These are phyloP conservation scores for Tetanocera ferruginea DNA, from an alignment of 2,888 invertebrate species.

Conservation along the genomic window DNA sequence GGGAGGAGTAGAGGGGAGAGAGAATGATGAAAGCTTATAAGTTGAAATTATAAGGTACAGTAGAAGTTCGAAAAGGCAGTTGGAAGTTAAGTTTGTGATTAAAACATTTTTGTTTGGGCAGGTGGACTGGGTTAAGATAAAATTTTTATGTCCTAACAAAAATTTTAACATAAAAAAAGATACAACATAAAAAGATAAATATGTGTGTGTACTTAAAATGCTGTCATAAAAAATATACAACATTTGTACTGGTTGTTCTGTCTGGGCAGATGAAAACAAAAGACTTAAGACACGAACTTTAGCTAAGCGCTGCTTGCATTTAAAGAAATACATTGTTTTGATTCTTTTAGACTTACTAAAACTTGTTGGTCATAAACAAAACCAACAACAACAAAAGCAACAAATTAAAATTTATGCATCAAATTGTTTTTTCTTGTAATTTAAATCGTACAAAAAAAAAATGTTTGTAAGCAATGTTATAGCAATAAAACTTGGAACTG, in stretches of 20 bases:
- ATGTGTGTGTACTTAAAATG: no score
- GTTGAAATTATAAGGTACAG: no score
- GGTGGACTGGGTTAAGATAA: background rate
- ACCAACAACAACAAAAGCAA: background rate
- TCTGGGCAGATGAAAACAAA: background rate
- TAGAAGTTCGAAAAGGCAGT: background rate
- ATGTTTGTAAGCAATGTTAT: slow-evolving; percentile 11
- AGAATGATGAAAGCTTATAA: no score
- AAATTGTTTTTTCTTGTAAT: background rate
- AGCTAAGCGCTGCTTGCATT: background rate
- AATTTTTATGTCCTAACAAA: background rate
- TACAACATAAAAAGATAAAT: no score
- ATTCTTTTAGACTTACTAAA: slow-evolving; percentile 31
- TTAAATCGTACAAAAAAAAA: slow-evolving; percentile 25
- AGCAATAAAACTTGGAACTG: no score
- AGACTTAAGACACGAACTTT: slow-evolving; percentile 39
- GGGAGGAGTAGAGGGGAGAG: no score
- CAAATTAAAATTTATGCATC: slow-evolving; percentile 38
- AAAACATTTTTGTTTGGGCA: no score
- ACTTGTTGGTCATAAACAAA: slow-evolving; percentile 14
- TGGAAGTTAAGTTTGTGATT: no score
- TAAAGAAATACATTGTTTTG: slow-evolving; percentile 8
- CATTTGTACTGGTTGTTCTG: background rate
- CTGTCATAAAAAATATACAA: no score
- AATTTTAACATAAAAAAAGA: background rate